Conservation (phyloP, 1,140 invertebrate species). For the Aplysia californica region DNA sequence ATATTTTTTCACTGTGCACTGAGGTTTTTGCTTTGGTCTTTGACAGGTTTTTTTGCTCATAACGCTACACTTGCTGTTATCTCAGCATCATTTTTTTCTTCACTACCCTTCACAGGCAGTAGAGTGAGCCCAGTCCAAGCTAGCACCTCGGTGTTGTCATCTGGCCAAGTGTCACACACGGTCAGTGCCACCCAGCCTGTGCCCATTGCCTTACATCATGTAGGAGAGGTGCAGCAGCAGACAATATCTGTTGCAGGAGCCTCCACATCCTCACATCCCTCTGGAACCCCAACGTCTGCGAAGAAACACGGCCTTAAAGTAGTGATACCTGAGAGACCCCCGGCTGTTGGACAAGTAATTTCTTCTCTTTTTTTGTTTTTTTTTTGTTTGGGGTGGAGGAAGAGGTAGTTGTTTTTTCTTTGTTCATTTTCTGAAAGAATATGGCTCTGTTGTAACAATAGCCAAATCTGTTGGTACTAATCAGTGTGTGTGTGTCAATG, state of each 20-base stretch:
- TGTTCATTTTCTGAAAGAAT: too few species aligned
- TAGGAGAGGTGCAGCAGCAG: background rate
- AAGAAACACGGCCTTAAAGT: conserved; percentile 55
- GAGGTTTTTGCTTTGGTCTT: too few species aligned
- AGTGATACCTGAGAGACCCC: conserved; percentile 49
- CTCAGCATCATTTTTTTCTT: background rate
- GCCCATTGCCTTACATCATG: conserved; percentile 28
- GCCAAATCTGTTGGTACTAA: too few species aligned
- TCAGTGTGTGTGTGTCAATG: too few species aligned
- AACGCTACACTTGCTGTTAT: too few species aligned
- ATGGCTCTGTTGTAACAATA: too few species aligned
- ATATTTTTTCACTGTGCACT: too few species aligned
- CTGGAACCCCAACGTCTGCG: conserved; percentile 4
- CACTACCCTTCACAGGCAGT: conserved; percentile 3
- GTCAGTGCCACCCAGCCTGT: conserved; percentile 22
- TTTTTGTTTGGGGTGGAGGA: background rate
- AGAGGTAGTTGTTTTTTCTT: background rate
- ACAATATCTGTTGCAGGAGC: background rate
- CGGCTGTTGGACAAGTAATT: background rate
- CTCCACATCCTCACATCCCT: conserved; percentile 7
- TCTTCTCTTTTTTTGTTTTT: conserved; percentile 1
- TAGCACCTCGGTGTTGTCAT: conserved; percentile 10
- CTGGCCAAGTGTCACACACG: conserved; percentile 26
- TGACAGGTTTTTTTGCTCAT: too few species aligned
- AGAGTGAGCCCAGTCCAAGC: conserved; percentile 19